phyloP scores from a whole-genome alignment of 2,113 vertebrate genomes.

The Pristiophorus japonicus region DNA sequence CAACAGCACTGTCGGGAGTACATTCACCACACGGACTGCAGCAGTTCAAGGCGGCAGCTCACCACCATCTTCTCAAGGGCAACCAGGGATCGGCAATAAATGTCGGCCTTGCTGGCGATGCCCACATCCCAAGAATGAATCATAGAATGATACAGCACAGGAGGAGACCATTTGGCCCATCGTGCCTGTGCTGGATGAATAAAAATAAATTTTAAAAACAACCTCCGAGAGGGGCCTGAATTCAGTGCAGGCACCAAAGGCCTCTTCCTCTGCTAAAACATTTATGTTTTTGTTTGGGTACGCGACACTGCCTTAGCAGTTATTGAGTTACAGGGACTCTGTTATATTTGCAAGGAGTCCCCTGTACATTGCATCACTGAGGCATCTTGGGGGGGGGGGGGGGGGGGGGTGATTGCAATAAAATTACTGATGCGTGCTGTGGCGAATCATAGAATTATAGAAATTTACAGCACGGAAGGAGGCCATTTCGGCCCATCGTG shows the following conservation, averaged over 20 bases:
- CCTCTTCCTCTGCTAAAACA: no score
- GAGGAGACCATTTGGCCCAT: background rate
- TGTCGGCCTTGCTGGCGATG: background rate
- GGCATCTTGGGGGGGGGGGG: background rate
- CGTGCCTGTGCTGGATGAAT: background rate
- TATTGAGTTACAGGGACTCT: background rate
- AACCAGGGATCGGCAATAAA: background rate
- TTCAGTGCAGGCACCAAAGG: background rate
- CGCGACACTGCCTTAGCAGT: background rate
- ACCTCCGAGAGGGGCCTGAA: background rate
- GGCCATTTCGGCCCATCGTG: no score
- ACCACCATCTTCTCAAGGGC: background rate
- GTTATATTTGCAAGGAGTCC: background rate
- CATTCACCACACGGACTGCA: background rate
- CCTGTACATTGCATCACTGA: background rate
- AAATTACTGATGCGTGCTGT: background rate
- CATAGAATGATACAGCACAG: background rate
- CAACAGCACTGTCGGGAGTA: background rate
- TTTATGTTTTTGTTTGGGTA: background rate
- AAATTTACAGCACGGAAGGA: no score
- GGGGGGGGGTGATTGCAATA: background rate
- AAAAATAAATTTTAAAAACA: background rate
- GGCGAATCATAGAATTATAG: no score
- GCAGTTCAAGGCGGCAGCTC: background rate
- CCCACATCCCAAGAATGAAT: background rate